A percentile compares a stretch with the other conserved stretches of the same genome.
Evolutionary conservation across 2,113 vertebrate genomes (phyloP).

Genomic region (Saimiri boliviensis): DNA sequence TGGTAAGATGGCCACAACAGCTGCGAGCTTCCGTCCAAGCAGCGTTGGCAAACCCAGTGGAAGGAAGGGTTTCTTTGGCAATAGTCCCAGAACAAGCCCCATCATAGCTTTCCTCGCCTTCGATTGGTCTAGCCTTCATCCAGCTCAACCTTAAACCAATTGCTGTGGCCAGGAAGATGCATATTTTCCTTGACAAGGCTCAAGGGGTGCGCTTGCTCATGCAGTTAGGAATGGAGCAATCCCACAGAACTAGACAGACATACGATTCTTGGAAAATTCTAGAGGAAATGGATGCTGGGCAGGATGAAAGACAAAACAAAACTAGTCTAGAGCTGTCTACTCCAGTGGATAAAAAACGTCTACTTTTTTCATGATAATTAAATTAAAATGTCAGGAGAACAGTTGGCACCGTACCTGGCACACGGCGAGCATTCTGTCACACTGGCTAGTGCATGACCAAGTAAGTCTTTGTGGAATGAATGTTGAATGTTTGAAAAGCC

Average conservation of each 20-base stretch:
- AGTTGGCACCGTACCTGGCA: not conserved
- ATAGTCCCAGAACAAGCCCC: not conserved
- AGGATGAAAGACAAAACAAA: not conserved
- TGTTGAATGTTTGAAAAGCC: not conserved
- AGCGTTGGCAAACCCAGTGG: not conserved
- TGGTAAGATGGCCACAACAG: not conserved
- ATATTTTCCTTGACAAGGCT: not conserved
- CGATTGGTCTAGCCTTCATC: not conserved
- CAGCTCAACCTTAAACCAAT: not conserved
- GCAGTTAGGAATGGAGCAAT: not conserved
- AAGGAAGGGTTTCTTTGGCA: not conserved
- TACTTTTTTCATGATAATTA: constrained; percentile 27
- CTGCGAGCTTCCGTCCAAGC: not conserved
- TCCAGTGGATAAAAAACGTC: not conserved
- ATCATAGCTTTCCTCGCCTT: not conserved
- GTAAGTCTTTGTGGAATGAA: not conserved
- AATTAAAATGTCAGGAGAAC: not conserved
- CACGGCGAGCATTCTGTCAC: not conserved
- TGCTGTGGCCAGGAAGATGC: not conserved
- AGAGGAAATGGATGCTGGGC: not conserved
- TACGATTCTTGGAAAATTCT: not conserved
- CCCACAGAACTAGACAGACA: not conserved
- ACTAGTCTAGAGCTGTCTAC: not conserved
- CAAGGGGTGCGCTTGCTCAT: not conserved
- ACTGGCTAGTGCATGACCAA: not conserved